Percentiles rank a stretch among this genome's conserved stretches.
These are phyloP conservation scores for Serinus canaria DNA, from an alignment of 2,113 vertebrate species.

Conservation along the genomic window DNA sequence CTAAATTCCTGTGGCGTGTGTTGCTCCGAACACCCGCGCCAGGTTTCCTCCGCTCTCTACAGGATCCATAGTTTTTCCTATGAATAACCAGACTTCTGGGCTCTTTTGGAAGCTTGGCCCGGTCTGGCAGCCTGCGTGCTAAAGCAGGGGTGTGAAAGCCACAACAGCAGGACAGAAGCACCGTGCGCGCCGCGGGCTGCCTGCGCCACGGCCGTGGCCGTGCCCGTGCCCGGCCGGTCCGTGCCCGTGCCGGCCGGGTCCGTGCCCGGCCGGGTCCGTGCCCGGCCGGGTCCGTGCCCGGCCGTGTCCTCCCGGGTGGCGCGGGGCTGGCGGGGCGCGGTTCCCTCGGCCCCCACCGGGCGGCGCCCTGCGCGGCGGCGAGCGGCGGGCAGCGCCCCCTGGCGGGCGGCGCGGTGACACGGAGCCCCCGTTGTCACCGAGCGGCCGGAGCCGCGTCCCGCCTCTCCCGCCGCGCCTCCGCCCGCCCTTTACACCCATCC, in stretches of 20 bases:
- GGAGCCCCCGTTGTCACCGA: fast-evolving
- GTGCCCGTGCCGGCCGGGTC: not conserved
- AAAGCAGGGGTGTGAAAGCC: not conserved
- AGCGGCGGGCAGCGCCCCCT: not conserved
- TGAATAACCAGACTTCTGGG: fast-evolving
- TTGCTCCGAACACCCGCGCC: fast-evolving
- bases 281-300: not conserved
- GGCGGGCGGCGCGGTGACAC: not conserved
- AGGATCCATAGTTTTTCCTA: too few species aligned
- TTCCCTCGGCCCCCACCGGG: slow-evolving; percentile 1
- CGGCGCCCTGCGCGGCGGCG: slow-evolving; percentile 34
- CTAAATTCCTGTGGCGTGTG: not conserved
- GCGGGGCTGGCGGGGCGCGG: not conserved
- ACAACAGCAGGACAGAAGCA: fast-evolving
- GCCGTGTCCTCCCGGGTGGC: not conserved
- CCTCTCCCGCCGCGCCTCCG: too few species aligned
- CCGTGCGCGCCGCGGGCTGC: fast-evolving
- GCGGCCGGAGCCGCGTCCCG: fast-evolving
- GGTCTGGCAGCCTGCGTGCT: not conserved
- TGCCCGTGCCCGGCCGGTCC: not conserved
- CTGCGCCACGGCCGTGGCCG: not conserved
- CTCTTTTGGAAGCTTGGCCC: not conserved
- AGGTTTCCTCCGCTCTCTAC: fast-evolving
- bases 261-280: not conserved
- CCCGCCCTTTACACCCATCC: fast-evolving